Percentiles rank a stretch among this genome's conserved stretches.
phyloP scores from a whole-genome alignment of 2,888 invertebrate genomes.

The Spicauda simplicius region DNA sequence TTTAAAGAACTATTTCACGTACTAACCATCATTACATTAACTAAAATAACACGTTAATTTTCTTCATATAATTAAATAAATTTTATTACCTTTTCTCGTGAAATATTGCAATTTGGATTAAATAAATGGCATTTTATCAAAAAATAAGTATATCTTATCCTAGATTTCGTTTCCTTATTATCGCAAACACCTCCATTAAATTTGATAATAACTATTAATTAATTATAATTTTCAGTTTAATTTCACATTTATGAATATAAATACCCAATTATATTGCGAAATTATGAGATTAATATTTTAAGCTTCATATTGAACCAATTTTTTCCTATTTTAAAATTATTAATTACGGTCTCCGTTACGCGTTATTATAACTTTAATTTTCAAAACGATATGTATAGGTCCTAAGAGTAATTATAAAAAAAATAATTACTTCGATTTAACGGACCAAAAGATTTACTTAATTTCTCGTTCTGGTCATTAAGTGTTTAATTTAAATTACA shows the following conservation, averaged over 20 bases:
- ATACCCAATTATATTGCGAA: constrained; percentile 3
- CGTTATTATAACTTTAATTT: constrained; percentile 15
- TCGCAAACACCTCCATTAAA: constrained; percentile 5
- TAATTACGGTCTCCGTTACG: constrained; percentile 3
- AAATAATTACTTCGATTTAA: constrained; percentile 30
- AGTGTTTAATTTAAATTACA: constrained; percentile 18
- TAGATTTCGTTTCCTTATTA: constrained; percentile 3
- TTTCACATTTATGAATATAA: constrained; percentile 2
- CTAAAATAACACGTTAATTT: background rate
- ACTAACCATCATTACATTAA: background rate
- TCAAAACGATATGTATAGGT: constrained; percentile 11
- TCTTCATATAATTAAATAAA: background rate
- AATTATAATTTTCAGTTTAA: constrained; percentile 2
- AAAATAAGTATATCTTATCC: background rate
- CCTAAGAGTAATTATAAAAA: constrained; percentile 19
- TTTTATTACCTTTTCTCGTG: background rate
- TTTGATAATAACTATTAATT: constrained; percentile 1
- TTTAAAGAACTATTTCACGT: background rate
- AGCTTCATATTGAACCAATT: background rate
- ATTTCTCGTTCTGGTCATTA: constrained; percentile 28
- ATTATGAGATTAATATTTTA: constrained; percentile 2
- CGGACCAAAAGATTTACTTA: constrained; percentile 21
- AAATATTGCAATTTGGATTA: background rate
- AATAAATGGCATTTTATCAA: background rate
- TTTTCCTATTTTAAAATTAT: constrained; percentile 1